Conservation (phyloP, 2,888 invertebrate genomes). For the Melanchra persicariae region DNA sequence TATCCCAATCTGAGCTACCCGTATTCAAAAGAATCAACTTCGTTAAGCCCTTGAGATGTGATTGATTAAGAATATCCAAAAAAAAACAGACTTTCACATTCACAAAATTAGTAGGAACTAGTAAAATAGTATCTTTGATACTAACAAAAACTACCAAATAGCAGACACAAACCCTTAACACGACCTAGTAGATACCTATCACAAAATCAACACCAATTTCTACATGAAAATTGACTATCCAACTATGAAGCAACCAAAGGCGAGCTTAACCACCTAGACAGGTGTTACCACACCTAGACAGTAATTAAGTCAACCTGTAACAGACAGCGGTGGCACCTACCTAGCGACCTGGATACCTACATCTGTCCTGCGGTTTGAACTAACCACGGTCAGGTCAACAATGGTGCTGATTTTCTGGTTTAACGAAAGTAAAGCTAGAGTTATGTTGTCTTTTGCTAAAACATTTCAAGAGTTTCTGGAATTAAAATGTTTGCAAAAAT, state of each 20-base stretch:
- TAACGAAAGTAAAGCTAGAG: not conserved
- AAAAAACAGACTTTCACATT: not conserved
- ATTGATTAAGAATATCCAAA: not conserved
- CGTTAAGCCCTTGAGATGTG: not conserved
- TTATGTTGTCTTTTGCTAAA: constrained; percentile 14
- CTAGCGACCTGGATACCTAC: constrained; percentile 32
- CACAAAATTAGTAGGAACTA: too few relatives aligned
- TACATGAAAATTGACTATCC: constrained; percentile 33
- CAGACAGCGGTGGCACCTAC: constrained; percentile 38
- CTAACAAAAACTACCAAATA: not conserved
- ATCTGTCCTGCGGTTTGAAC: constrained; percentile 34
- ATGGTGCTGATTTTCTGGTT: constrained; percentile 11
- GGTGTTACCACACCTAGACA: constrained; percentile 29
- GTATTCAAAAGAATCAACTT: not conserved
- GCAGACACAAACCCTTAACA: not conserved
- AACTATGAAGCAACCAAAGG: constrained; percentile 30
- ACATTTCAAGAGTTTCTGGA: not conserved
- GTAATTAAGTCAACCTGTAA: constrained; percentile 53
- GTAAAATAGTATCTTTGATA: too few relatives aligned
- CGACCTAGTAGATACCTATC: not conserved
- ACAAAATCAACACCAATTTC: constrained; percentile 29
- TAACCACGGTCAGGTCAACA: constrained; percentile 20
- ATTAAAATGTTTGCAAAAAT: not conserved
- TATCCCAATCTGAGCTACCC: too few relatives aligned
- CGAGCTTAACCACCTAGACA: constrained; percentile 29